phyloP scores from a whole-genome alignment of 2,113 vertebrate genomes.

The Chloropsis cyanopogon region DNA sequence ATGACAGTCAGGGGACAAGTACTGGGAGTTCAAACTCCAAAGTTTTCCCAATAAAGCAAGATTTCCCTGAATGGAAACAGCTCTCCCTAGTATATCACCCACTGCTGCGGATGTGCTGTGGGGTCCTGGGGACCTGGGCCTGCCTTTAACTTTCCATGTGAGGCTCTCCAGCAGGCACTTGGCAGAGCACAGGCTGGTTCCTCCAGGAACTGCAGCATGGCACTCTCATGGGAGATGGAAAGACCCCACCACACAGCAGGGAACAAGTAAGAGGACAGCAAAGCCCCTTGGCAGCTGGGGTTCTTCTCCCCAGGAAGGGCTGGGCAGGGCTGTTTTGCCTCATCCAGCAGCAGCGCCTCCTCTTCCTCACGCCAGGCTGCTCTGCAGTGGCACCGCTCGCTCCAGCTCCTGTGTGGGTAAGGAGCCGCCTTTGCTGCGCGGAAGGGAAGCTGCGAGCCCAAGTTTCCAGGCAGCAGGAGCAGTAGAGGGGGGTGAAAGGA shows the following conservation, averaged over 20 bases:
- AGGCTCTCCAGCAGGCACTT: background rate
- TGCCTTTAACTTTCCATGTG: fast-evolving
- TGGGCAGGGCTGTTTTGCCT: background rate
- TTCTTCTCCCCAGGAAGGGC: background rate
- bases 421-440: background rate
- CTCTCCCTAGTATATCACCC: background rate
- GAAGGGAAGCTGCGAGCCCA: background rate
- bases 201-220: fast-evolving
- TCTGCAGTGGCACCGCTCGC: background rate
- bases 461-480: slow-evolving; percentile 33
- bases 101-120: background rate
- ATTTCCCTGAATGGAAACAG: background rate
- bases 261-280: background rate
- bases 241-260: fast-evolving
- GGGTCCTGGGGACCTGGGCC: background rate
- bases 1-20: background rate
- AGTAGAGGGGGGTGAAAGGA: background rate
- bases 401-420: slow-evolving; percentile 18
- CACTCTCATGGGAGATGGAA: background rate
- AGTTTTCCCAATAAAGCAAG: background rate
- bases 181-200: background rate
- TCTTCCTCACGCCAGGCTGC: background rate
- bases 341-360: background rate
- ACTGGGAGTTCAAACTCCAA: background rate
- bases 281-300: background rate